phyloP scores from a whole-genome alignment of 1,140 invertebrate species.

The Apocrypta bakeri region DNA sequence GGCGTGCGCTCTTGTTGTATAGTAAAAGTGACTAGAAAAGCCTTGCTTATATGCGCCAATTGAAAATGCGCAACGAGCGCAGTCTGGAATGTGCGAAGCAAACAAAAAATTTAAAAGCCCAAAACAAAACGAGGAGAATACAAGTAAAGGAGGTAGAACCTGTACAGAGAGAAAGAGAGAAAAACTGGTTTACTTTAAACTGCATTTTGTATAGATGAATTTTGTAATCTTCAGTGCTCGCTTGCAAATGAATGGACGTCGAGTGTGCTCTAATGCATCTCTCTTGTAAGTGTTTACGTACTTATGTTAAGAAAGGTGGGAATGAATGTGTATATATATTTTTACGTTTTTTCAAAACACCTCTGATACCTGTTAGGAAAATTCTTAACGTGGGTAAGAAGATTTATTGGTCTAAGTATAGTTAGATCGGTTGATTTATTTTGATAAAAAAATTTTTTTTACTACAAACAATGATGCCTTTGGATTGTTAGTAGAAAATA shows the following conservation, averaged over 20 bases:
- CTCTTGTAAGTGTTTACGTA: background rate
- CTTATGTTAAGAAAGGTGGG: background rate
- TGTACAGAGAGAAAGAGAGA: background rate
- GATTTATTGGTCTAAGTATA: too few species aligned
- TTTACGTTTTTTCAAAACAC: too few species aligned
- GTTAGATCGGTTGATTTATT: too few species aligned
- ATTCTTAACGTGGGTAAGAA: too few species aligned
- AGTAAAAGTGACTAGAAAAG: slow-evolving; percentile 5
- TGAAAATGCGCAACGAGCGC: background rate
- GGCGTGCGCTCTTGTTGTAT: background rate
- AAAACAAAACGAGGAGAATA: background rate
- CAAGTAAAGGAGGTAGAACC: background rate
- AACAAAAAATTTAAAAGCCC: background rate
- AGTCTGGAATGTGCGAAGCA: background rate
- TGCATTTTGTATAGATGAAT: slow-evolving; percentile 18
- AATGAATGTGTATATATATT: too few species aligned
- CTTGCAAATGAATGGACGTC: background rate
- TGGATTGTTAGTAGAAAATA: too few species aligned
- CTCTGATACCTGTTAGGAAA: too few species aligned
- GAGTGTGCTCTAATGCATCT: background rate
- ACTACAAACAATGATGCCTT: too few species aligned
- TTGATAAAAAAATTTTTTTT: too few species aligned
- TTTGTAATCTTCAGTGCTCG: slow-evolving; percentile 24
- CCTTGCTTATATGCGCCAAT: too few species aligned
- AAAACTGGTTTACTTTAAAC: slow-evolving; percentile 39